These are phyloP conservation scores for Sebastes diploproa DNA, from an alignment of 2,797 vertebrate genomes.

Conservation along the genomic window DNA sequence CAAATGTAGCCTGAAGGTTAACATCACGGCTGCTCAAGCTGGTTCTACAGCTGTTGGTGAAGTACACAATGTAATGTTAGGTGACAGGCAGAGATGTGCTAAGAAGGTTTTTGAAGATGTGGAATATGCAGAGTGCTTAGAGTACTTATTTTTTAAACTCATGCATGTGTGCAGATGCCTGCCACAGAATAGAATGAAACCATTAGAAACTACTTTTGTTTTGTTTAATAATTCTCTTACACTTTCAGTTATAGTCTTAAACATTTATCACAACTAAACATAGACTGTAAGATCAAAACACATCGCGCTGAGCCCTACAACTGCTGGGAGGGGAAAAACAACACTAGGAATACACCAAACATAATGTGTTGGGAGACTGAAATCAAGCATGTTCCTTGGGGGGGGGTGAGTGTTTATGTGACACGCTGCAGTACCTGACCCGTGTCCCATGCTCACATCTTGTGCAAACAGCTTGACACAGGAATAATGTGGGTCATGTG, in stretches of 20 bases:
- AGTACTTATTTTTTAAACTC: not conserved
- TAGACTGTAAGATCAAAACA: not conserved
- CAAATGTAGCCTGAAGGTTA: slow-evolving; percentile 26
- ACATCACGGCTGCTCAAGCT: slow-evolving; percentile 3
- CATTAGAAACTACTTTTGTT: not conserved
- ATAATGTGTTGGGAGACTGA: not conserved
- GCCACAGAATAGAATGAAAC: not conserved
- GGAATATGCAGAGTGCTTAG: not conserved
- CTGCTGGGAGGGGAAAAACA: not conserved
- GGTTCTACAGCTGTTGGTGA: slow-evolving; percentile 9
- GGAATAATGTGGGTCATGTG: not conserved
- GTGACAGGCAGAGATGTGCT: not conserved
- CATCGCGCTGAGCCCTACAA: not conserved
- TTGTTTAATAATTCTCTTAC: not conserved
- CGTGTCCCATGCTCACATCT: not conserved
- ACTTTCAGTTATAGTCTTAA: not conserved
- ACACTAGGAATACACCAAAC: too few species aligned
- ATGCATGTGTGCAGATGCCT: not conserved
- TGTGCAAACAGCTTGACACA: slow-evolving; percentile 5
- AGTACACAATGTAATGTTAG: not conserved
- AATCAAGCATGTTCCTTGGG: not conserved
- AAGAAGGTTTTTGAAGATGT: not conserved
- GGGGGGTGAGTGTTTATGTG: not conserved
- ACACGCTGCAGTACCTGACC: not conserved
- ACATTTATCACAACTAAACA: not conserved